Conservation (phyloP, 2,888 invertebrate species). For the Piscicola geometra region DNA sequence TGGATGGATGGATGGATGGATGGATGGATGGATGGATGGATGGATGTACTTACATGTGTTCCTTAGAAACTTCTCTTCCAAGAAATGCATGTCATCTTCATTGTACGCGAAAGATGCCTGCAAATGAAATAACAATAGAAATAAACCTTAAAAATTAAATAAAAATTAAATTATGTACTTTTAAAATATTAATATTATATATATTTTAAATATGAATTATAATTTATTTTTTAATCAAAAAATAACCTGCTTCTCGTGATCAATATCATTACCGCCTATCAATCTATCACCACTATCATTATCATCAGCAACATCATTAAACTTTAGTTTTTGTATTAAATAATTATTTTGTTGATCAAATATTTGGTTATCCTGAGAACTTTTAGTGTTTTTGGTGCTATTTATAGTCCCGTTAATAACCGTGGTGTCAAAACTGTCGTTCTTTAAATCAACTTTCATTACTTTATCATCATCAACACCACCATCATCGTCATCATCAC, state of each 20-base stretch:
- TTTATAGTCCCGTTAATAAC: too few species aligned
- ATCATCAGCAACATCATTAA: too few species aligned
- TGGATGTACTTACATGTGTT: not conserved
- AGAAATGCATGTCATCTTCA: slow-evolving; percentile 7
- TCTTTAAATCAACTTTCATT: not conserved
- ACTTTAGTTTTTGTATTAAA: too few species aligned
- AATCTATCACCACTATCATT: too few species aligned
- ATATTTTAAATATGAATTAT: not conserved
- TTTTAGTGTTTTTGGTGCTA: too few species aligned
- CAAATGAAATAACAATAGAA: not conserved
- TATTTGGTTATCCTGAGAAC: too few species aligned
- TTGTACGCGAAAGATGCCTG: slow-evolving; percentile 3
- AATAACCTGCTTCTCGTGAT: too few species aligned
- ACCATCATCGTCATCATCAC: not conserved
- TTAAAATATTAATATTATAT: not conserved
- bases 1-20: too few species aligned
- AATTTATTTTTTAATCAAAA: not conserved
- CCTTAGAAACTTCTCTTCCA: slow-evolving; percentile 25
- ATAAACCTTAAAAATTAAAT: not conserved
- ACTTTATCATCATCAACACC: not conserved
- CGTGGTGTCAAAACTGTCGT: too few species aligned
- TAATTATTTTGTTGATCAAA: too few species aligned
- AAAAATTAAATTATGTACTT: not conserved
- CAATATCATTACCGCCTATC: too few species aligned
- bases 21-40: not conserved